These are phyloP conservation scores for Acleris sparsana DNA, from an alignment of 2,888 invertebrate species.

Conservation along the genomic window DNA sequence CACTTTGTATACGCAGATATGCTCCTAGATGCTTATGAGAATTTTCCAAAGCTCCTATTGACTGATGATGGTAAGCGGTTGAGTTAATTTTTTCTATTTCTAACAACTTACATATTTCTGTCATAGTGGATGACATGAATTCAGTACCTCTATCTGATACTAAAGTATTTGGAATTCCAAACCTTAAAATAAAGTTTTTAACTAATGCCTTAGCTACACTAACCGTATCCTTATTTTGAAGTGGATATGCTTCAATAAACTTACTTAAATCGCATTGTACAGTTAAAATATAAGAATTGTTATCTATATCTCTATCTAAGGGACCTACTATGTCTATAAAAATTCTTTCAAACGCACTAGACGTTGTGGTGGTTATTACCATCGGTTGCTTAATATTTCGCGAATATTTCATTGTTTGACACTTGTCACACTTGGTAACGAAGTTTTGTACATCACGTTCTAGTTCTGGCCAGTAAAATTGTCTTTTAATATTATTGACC, in stretches of 20 bases:
- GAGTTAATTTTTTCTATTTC: no score
- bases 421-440: slow-evolving; percentile 13
- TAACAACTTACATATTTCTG: no score
- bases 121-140: no score
- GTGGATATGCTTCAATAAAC: slow-evolving; percentile 37
- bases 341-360: slow-evolving; percentile 39
- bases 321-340: slow-evolving; percentile 38
- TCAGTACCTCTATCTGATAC: no score
- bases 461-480: slow-evolving; percentile 21
- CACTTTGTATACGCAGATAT: no score
- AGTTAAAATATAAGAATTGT: slow-evolving; percentile 40
- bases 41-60: no score
- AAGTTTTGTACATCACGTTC: slow-evolving; percentile 26
- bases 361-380: slow-evolving; percentile 37
- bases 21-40: no score
- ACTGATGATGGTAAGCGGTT: no score
- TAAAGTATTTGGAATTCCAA: no score
- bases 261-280: slow-evolving; percentile 42
- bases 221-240: neutral
- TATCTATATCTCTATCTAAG: slow-evolving; percentile 35
- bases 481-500: slow-evolving; percentile 34
- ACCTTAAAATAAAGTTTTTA: no score
- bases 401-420: slow-evolving; percentile 38
- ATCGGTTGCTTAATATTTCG: slow-evolving; percentile 31
- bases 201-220: no score